Base-by-base conservation (phyloP, 1,140 invertebrate species). In the Drosophila ohnishii region DNA sequence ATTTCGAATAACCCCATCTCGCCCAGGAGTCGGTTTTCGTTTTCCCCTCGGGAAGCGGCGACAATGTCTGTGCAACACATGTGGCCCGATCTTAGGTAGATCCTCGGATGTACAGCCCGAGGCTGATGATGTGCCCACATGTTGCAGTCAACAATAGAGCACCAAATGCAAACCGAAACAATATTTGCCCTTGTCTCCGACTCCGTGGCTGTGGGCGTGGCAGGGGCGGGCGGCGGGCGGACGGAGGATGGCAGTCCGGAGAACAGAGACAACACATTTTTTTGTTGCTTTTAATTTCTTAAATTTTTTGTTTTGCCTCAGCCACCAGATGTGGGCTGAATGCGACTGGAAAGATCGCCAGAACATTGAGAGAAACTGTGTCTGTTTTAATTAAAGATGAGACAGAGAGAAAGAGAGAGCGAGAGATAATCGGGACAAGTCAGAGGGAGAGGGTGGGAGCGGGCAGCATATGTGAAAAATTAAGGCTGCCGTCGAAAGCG, bases 131-230 rank as follows among this genome's bases (percentile, higher is more conserved):
- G 80, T 64, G 78, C 70, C 82, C 80, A 85, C 81, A 85, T 85
- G 66, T 75, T 76, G 74, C 57, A 82, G 84, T 74, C 80, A 77
- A 86, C 82, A 85, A 81, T 86, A 78, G 78, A 73, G 59, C 76
- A 84, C 35, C 81, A 74, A 80, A 78, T 83, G 80, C 53, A 67
- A 64, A 56, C 76, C 70, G 79, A 83, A 86, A 90, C 84, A 90
- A 87, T 90, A 90, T 89, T 90, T 87, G 83, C 80, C 88, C 89
- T 90, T 90, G 89, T 89, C 57, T 78, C 67, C 62, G 48, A 48
- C 65, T 72, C 64, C 34, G 13, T 40, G 63, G 3, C 39, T 16
- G 42, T 40, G 19, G 56, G 72, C 70, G 70, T 64, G 63, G 53
- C 35, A 32, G 56, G 56, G 71, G 71, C 65, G 51, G 51, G 30